Evolutionary conservation across 2,113 vertebrate species (phyloP), one percentile per base, ranked within the genome.

Genomic region (Carlito syrichta): DNA sequence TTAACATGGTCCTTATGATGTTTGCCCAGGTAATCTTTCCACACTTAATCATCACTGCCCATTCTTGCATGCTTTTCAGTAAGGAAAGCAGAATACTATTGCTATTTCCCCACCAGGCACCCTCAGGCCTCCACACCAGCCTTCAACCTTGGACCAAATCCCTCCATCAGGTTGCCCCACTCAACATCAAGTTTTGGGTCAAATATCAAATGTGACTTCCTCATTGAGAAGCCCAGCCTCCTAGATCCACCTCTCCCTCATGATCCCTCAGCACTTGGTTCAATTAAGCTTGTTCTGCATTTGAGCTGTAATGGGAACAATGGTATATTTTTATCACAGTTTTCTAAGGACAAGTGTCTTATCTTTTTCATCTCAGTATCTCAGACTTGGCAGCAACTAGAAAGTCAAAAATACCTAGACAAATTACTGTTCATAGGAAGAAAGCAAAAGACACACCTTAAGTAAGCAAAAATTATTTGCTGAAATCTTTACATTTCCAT

Each of bases 71-170:
- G 11, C n/a, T 20, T 0, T 2, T 4, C 40, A 12, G 35, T 17
- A 32, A n/a, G 2, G 1, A 81, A 54, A 38, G 7, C 40, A 45
- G 45, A 45, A 22, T 2, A 3, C 9, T n/a, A n/a, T 38, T 19
- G 6, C 5, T 19, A 3, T 32, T 10, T 8, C n/a, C 14, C 19
- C 4, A 30, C 2, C 2, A 0, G 1, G 6, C 0, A 1, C 32
- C 20, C 45, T 12, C 19, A 8, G 66, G 52, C 43, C 69, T 92
- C 38, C 81, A 9, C 3, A 4, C 1, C 20, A 12, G 38, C 38
- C 3, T 52, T 5, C 83, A 32, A n/a, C 43, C n/a, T 48, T 1
- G 35, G 5, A 3, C n/a, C 17, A 25, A 6, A 5, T n/a, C 1
- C 3, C 22, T 58, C 25, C 19, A 4, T 7, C 2, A 52, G 63